Evolutionary conservation across 2,797 vertebrate species (phyloP).

Genomic region (Phalanger gymnotis): DNA sequence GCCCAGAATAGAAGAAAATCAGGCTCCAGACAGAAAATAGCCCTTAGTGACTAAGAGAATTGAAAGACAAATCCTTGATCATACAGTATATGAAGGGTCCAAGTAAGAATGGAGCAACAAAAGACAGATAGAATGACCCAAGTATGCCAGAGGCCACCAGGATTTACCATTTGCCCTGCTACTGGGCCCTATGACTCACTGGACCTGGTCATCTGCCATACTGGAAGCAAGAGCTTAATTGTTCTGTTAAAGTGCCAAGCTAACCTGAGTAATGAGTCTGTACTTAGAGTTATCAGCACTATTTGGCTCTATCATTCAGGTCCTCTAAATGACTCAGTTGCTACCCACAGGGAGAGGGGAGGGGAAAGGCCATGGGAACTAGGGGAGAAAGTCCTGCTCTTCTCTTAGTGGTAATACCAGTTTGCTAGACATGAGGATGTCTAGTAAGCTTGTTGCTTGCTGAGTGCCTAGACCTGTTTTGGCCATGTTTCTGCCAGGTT

Average conservation of each 20-base stretch:
- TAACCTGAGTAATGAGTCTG: background rate
- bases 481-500: background rate
- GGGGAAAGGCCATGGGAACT: background rate
- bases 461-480: background rate
- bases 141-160: background rate
- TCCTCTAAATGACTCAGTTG: too few relatives aligned
- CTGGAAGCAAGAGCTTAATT: background rate
- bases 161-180: background rate
- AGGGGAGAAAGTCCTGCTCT: background rate
- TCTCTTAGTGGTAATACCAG: background rate
- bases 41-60: background rate
- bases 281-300: background rate
- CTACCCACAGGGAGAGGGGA: background rate
- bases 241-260: background rate
- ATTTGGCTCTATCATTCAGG: background rate
- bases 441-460: background rate
- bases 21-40: background rate
- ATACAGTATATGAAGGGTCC: background rate
- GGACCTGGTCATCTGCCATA: background rate
- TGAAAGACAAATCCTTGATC: background rate
- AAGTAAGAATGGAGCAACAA: background rate
- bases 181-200: background rate
- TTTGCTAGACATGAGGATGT: background rate
- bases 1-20: background rate
- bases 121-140: background rate